Evolutionary conservation across 2,888 invertebrate genomes (phyloP).

Genomic region (Athetis lepigone): DNA sequence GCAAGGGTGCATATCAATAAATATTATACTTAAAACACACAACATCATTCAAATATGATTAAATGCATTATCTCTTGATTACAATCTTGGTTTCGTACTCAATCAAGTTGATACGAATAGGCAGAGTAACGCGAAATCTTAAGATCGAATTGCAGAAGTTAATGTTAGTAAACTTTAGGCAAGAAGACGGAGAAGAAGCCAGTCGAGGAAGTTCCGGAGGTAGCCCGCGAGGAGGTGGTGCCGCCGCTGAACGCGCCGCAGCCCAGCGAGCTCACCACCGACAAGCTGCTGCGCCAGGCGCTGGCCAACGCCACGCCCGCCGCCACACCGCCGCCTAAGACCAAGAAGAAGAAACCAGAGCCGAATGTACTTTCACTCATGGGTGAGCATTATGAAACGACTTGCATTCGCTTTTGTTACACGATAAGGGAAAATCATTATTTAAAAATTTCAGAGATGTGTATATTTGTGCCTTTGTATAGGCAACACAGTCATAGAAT

Average conservation of each 20-base stretch:
- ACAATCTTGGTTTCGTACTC: neutral
- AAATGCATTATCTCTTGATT: neutral
- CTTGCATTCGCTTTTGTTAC: neutral
- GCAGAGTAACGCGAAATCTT: neutral
- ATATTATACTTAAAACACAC: neutral
- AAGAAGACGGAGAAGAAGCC: constrained; percentile 82
- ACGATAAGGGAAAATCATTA: no score
- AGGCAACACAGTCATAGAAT: no score
- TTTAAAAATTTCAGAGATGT: no score
- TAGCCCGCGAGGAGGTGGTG: constrained; percentile 77
- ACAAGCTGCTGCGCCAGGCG: constrained; percentile 84
- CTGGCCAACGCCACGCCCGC: constrained; percentile 69
- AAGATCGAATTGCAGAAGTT: constrained; percentile 3
- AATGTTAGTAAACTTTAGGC: constrained; percentile 64
- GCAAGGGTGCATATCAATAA: constrained; percentile 75
- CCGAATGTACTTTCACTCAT: constrained; percentile 83
- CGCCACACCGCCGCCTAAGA: constrained; percentile 77
- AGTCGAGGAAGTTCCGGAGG: constrained; percentile 68
- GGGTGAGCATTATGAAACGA: constrained; percentile 72
- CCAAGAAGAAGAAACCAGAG: constrained; percentile 85
- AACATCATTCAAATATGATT: no score
- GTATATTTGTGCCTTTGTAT: no score
- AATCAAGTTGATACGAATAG: neutral
- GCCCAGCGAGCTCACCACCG: constrained; percentile 85
- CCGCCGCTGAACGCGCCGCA: constrained; percentile 83